Conservation (phyloP, 2,797 vertebrate genomes). For the Phrynocephalus forsythii region DNA sequence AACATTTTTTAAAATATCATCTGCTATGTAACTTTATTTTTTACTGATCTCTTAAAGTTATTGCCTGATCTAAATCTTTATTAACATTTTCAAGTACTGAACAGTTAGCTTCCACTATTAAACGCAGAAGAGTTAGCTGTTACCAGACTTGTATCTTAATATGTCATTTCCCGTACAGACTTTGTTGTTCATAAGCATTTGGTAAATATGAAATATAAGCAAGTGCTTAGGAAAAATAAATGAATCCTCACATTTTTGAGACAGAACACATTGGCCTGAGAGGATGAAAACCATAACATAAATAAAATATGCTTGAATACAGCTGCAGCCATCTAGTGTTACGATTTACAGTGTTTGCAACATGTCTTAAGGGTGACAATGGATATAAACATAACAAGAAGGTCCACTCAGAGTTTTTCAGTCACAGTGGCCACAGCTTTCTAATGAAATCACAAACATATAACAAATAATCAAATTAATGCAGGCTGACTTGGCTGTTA, state of each 20-base stretch:
- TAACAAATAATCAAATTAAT: not conserved
- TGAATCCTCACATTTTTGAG: not conserved
- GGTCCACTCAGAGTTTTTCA: not conserved
- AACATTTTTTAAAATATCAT: too few species aligned
- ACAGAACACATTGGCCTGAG: not conserved
- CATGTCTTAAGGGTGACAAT: not conserved
- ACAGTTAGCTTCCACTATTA: not conserved
- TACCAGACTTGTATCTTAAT: conserved; percentile 34
- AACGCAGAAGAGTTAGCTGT: conserved; percentile 4
- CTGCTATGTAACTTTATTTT: too few species aligned
- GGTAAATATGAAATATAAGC: conserved; percentile 12
- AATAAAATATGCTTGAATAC: not conserved
- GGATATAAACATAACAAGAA: not conserved
- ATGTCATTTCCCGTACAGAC: conserved; percentile 34
- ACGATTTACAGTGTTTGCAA: not conserved
- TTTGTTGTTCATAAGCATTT: not conserved
- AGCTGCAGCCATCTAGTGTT: not conserved
- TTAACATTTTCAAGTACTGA: not conserved
- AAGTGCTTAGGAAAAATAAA: not conserved
- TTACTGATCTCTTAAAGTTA: too few species aligned
- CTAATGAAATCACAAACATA: not conserved
- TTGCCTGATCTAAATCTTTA: too few species aligned
- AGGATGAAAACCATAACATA: too few species aligned
- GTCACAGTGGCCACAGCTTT: not conserved
- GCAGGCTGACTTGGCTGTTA: not conserved